Evolutionary conservation across 2,888 invertebrate species (phyloP), one percentile per base, ranked within the genome.

Genomic region (Myopa tessellatipennis): DNA sequence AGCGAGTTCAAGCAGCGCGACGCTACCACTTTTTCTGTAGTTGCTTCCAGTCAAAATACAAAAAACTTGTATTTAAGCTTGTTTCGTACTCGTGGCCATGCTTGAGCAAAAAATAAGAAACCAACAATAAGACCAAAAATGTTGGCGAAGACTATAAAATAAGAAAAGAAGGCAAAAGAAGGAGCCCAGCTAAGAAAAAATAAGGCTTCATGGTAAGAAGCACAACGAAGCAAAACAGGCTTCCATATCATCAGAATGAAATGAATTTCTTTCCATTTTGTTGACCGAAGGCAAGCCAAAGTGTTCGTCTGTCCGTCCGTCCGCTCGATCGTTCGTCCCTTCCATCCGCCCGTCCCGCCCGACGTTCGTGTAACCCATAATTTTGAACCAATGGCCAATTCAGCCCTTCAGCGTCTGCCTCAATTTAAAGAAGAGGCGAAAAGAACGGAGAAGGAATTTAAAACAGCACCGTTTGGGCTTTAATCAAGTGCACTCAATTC

Each of bases 361-460:
- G 67, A 26, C 68, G 26, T 18, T 40, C 68, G 82, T 83, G 86
- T 86, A 89, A 88, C 88, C 87, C 87, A 88, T 89, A 88, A 90
- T 89, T 89, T 89, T 83, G 84, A 88, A 85, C 87, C 89, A 90
- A 88, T 89, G 87, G 85, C 86, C 87, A 89, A 88, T 88, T 89
- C 88, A 86, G 85, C 87, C 89, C 89, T 87, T 87, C 86, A 88
- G 89, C 89, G 84, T 85, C 84, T 85, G 86, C 69, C 10, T 58
- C 34, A 65, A 67, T 45, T 63, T 65, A 70, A 74, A 45, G 68
- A 36, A 12, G 34, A 26, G 16, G 45, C 63, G 7, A 63, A 26
- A 63, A 34, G 61, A 18, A 63, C 26, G 61, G 2, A 65, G 34
- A 1, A 65, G 36, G 1, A 65, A 26, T 4, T 12, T 5, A 65